Conservation (phyloP, 2,113 vertebrate species). For the Oryzias woworae region DNA sequence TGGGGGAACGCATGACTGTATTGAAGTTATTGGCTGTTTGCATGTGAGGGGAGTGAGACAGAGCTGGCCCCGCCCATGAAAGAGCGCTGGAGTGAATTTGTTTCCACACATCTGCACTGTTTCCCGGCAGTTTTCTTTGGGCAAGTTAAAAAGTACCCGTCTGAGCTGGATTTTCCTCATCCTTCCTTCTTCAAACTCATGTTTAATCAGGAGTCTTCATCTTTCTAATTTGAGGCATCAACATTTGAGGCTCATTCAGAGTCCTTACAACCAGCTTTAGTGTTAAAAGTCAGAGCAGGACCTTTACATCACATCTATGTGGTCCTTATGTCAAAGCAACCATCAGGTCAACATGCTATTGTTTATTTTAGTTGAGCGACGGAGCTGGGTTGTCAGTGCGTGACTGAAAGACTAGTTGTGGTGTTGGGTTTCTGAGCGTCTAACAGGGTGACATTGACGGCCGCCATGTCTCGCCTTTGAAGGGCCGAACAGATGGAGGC, state of each 20-base stretch:
- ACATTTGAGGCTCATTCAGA: too few relatives aligned
- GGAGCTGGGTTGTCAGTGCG: not conserved
- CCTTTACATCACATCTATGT: not conserved
- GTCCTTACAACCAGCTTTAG: not conserved
- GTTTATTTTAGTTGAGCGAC: constrained; percentile 49
- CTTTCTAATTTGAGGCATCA: too few relatives aligned
- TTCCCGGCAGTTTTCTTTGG: constrained; percentile 13
- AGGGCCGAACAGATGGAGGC: constrained; percentile 1
- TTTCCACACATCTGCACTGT: constrained; percentile 42
- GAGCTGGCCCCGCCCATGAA: constrained; percentile 55
- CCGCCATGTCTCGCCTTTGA: constrained; percentile 16
- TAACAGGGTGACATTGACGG: not conserved
- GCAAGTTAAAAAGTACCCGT: not conserved
- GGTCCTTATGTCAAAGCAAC: not conserved
- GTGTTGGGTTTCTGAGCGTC: constrained; percentile 42
- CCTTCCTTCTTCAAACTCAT: too few relatives aligned
- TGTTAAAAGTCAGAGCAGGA: not conserved
- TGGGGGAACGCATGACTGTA: constrained; percentile 36
- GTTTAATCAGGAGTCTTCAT: too few relatives aligned
- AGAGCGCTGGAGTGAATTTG: constrained; percentile 34
- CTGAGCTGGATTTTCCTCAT: constrained; percentile 9
- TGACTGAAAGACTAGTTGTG: constrained; percentile 6
- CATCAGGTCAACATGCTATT: constrained; percentile 12
- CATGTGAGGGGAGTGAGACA: constrained; percentile 60
- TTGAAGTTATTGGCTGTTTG: constrained; percentile 51